Base-by-base conservation (phyloP, 2,888 invertebrate genomes). In the Xestia rhomboidea region DNA sequence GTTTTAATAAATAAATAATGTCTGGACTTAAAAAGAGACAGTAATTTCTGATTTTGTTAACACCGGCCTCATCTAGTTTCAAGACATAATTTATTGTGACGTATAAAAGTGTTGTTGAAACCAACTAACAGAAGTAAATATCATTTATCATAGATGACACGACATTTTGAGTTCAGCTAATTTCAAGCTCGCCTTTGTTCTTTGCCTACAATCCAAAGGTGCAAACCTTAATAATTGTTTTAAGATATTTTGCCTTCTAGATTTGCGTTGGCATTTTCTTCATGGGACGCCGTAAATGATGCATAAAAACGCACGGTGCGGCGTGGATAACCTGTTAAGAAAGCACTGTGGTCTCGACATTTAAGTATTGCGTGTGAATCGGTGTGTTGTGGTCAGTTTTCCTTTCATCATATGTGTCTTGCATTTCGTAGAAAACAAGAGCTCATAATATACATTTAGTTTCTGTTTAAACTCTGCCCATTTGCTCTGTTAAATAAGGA, bases 311-410 rank as follows among this genome's bases (percentile, higher is more conserved):
- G 15, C 27, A 51, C 64, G 44, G 57, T 74, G 34, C n/a, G 15
- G 6, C 64, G 57, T 75, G 34, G 57, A 74, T 66, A 74, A 57
- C 82, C 78, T 66, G 78, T 81, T 81, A 74, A 67, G 82, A 79
- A 78, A 79, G 82, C 75, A 66, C 49, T 67, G 81, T 81, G 82
- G 75, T 79, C 60, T 74, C 82, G 66, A 74, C 78, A 67, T 75
- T 81, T 81, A 41, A 44, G 54, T 57, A 46, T 82, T 79, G 76
- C 41, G 46, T 49, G 54, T 64, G 82, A 76, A 68, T 82, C 51
- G 44, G 46, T 60, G 34, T 46, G 54, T 57, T 82, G 68, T 76
- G 54, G 68, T 57, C 68, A 57, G 77, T 82, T 76, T 79, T 82
- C 49, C 27, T 76, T 49, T 60, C 30, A 34, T n/a, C 51, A n/a